Conservation (phyloP, 2,113 vertebrate genomes). For the Melanocharis versteri region DNA sequence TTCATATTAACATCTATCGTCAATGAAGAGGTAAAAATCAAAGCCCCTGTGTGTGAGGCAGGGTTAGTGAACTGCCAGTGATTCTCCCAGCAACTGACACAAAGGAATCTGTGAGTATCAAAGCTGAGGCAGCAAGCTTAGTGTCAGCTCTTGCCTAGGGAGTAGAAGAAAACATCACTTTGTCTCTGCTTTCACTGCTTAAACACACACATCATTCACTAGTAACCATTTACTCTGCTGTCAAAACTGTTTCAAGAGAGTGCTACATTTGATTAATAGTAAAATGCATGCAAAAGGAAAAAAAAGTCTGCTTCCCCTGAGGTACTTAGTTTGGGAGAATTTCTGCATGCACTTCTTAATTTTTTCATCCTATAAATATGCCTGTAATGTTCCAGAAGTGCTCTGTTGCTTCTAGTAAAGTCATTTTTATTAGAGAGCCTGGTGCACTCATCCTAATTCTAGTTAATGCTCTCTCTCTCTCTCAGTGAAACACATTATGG, state of each 20-base stretch:
- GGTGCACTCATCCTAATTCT: constrained; percentile 19
- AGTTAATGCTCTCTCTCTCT: neutral
- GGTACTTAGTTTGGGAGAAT: neutral
- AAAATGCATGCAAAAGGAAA: constrained; percentile 1
- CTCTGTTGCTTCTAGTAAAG: constrained; percentile 14
- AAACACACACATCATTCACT: constrained; percentile 48
- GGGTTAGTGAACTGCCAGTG: constrained; percentile 47
- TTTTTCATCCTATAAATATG: constrained; percentile 22
- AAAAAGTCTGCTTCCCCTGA: neutral
- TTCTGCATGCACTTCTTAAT: neutral
- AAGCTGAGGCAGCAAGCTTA: constrained; percentile 21
- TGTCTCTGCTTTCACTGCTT: constrained; percentile 49
- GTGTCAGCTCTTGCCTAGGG: constrained; percentile 32
- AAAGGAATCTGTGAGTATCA: constrained; percentile 38
- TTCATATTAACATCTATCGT: constrained; percentile 33
- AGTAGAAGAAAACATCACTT: constrained; percentile 44
- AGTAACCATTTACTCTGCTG: constrained; percentile 56
- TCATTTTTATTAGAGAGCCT: constrained; percentile 26
- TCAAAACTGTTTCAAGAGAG: constrained; percentile 59
- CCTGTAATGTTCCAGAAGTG: neutral
- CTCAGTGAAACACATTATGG: neutral
- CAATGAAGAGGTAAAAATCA: constrained; percentile 52
- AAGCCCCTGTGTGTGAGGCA: neutral
- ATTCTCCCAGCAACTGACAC: constrained; percentile 49
- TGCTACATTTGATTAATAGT: constrained; percentile 46